Percentiles rank a stretch among this genome's conserved stretches.
Evolutionary conservation across 2,888 invertebrate genomes (phyloP).

Genomic region (Callimorpha dominula): DNA sequence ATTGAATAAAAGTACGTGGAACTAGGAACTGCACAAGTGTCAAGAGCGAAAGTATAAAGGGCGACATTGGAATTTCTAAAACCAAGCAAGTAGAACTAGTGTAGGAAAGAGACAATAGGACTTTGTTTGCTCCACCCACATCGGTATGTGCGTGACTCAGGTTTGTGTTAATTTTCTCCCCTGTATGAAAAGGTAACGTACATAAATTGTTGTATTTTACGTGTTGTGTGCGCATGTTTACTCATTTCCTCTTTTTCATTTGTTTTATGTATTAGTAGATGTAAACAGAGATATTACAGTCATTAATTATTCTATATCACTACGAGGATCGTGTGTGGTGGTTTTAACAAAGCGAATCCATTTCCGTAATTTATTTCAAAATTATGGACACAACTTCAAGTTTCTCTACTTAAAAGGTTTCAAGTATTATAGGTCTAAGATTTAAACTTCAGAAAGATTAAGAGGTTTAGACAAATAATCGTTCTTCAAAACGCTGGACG

Average conservation of each 20-base stretch:
- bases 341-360: not conserved
- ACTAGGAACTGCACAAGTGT: not conserved
- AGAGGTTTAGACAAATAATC: not conserved
- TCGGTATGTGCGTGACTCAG: not conserved
- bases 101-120: slow-evolving; percentile 5
- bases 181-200: not conserved
- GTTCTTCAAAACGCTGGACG: too few relatives aligned
- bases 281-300: not conserved
- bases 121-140: not conserved
- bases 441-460: not conserved
- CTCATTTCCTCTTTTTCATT: not conserved
- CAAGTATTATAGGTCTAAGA: not conserved
- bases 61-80: slow-evolving; percentile 2
- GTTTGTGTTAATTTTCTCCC: slow-evolving; percentile 5
- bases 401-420: not conserved
- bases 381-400: not conserved
- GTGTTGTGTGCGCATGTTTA: not conserved
- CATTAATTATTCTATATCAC: not conserved
- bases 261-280: not conserved
- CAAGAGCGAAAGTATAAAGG: not conserved
- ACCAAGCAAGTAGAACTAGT: not conserved
- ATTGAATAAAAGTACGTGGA: not conserved
- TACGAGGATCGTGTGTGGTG: not conserved
- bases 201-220: slow-evolving; percentile 7
- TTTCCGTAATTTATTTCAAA: not conserved